phyloP scores from a whole-genome alignment of 37 sponge, comb jelly and placozoan genomes.

The Geodia barretti region DNA sequence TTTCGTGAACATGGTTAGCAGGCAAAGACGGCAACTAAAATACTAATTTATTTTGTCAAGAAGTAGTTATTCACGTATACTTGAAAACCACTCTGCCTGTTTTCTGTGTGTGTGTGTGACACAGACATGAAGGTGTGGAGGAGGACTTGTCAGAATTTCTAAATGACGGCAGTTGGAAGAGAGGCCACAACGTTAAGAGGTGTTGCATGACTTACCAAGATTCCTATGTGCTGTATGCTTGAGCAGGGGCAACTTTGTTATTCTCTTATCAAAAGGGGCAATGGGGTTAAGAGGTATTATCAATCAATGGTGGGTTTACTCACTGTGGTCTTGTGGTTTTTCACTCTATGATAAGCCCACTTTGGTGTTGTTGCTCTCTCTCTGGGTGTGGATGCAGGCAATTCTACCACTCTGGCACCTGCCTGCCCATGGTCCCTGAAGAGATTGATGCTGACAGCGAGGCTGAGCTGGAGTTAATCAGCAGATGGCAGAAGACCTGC shows the following conservation, averaged over 20 bases:
- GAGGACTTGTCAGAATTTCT: slow-evolving; percentile 53
- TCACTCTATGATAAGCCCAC: too few species aligned
- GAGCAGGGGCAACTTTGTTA: too few species aligned
- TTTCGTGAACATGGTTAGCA: too few species aligned
- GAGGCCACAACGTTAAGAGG: slow-evolving; percentile 55
- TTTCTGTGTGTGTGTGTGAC: not conserved
- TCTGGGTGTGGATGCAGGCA: slow-evolving; percentile 22
- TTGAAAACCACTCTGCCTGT: not conserved
- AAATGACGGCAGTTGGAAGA: slow-evolving; percentile 55
- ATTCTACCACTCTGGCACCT: slow-evolving; percentile 68
- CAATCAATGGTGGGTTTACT: too few species aligned
- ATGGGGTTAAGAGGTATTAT: too few species aligned
- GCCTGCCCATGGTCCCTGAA: slow-evolving; percentile 60
- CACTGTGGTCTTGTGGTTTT: too few species aligned
- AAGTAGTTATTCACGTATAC: too few species aligned
- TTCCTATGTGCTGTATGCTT: too few species aligned
- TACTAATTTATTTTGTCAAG: too few species aligned
- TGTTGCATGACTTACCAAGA: too few species aligned
- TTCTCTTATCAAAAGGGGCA: too few species aligned
- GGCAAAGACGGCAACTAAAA: too few species aligned
- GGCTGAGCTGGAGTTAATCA: slow-evolving; percentile 39
- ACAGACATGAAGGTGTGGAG: slow-evolving; percentile 10
- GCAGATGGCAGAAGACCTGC: slow-evolving; percentile 50
- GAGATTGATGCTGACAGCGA: slow-evolving; percentile 77
- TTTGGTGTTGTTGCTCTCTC: not conserved